phyloP scores from a whole-genome alignment of 2,888 invertebrate species.

The Stictocephala bisonia region DNA sequence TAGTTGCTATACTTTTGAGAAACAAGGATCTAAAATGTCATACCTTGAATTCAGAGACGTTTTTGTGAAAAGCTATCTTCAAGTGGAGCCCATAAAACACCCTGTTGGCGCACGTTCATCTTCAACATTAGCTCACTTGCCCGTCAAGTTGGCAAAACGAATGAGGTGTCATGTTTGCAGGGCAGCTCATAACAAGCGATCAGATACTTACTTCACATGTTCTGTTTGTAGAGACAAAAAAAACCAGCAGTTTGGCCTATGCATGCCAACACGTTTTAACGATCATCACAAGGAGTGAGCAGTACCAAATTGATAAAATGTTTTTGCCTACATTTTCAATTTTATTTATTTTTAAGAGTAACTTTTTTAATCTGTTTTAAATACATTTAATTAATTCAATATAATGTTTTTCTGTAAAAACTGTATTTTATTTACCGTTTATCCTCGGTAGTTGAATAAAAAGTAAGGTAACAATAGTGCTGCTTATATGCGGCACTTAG shows the following conservation, averaged over 20 bases:
- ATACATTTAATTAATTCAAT: no score
- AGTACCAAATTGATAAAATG: not conserved
- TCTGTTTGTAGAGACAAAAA: constrained; percentile 34
- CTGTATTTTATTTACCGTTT: no score
- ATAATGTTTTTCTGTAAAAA: no score
- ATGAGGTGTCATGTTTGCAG: constrained; percentile 39
- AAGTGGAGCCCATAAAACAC: constrained; percentile 24
- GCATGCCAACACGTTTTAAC: constrained; percentile 32
- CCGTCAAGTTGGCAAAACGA: constrained; percentile 32
- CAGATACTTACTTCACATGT: constrained; percentile 36
- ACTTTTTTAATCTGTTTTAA: no score
- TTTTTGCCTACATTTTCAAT: no score
- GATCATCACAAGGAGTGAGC: constrained; percentile 14
- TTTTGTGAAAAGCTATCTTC: constrained; percentile 29
- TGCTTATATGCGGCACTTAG: no score
- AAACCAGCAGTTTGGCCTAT: constrained; percentile 22
- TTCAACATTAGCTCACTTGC: constrained; percentile 10
- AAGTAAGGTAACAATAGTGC: no score
- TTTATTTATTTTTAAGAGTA: no score
- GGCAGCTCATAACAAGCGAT: constrained; percentile 26
- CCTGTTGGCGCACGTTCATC: constrained; percentile 1
- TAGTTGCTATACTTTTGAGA: constrained; percentile 21
- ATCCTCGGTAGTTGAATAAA: no score
- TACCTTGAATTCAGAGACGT: constrained; percentile 27
- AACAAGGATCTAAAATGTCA: constrained; percentile 1